Conservation (phyloP, 2,797 vertebrate genomes). For the Hoplostethus mediterraneus region DNA sequence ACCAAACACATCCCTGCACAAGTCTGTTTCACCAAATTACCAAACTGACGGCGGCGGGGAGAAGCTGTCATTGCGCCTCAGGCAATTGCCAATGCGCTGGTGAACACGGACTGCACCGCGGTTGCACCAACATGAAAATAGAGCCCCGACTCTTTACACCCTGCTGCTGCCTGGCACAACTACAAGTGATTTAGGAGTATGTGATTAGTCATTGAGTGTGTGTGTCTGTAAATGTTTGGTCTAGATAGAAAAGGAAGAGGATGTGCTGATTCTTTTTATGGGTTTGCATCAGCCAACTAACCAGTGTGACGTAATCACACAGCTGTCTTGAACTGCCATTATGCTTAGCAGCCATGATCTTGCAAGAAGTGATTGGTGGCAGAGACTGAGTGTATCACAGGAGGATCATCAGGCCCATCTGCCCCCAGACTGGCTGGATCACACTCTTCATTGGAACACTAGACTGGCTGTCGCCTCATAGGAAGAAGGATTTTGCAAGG, state of each 20-base stretch:
- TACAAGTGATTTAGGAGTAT: slow-evolving; percentile 25
- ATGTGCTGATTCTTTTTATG: slow-evolving; percentile 4
- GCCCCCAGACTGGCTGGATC: background rate
- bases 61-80: no score
- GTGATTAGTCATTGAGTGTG: slow-evolving; percentile 39
- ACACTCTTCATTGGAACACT: background rate
- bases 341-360: background rate
- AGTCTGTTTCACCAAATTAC: no score
- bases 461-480: slow-evolving; percentile 18
- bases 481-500: background rate
- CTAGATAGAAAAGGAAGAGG: slow-evolving; percentile 17
- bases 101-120: no score
- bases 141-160: no score
- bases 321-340: slow-evolving; percentile 15
- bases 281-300: slow-evolving; percentile 12
- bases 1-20: no score
- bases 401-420: slow-evolving; percentile 3
- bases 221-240: slow-evolving; percentile 56
- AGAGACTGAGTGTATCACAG: background rate
- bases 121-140: no score
- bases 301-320: slow-evolving; percentile 22
- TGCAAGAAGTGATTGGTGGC: background rate
- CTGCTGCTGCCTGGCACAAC: background rate
- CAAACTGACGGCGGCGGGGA: no score
- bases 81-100: no score